phyloP scores from a whole-genome alignment of 2,888 invertebrate species.

The Lycophotia porphyrea region DNA sequence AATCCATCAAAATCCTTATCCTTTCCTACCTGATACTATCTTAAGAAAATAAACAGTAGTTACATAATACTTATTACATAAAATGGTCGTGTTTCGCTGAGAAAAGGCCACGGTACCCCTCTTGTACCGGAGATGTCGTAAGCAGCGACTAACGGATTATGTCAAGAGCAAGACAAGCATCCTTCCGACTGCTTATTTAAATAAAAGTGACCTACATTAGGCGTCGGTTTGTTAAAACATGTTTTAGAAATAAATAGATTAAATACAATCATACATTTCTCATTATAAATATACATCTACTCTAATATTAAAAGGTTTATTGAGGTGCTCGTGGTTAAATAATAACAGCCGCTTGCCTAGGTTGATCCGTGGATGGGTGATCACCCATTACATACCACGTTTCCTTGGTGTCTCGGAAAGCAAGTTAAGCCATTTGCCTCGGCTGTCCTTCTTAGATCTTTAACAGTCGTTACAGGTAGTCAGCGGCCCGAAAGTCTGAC shows the following conservation, averaged over 20 bases:
- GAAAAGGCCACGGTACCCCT: constrained; percentile 33
- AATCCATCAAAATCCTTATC: not conserved
- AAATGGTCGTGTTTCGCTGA: constrained; percentile 25
- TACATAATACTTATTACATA: constrained; percentile 25
- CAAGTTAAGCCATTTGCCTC: not conserved
- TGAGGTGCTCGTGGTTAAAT: not conserved
- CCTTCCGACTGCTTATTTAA: constrained; percentile 23
- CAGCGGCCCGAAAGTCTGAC: not conserved
- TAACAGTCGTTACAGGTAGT: not conserved
- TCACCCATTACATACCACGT: not conserved
- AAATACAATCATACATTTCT: not conserved
- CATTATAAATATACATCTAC: not conserved
- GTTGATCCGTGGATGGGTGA: not conserved
- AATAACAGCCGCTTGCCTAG: not conserved
- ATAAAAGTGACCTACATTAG: constrained; percentile 31
- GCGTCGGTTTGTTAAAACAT: not conserved
- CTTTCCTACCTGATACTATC: not conserved
- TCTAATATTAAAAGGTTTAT: not conserved
- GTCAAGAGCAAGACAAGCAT: constrained; percentile 49
- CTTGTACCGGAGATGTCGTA: constrained; percentile 36
- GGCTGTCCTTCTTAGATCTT: not conserved
- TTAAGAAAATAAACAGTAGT: constrained; percentile 25
- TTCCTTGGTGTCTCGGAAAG: not conserved
- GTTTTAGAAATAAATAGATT: not conserved
- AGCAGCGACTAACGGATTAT: constrained; percentile 46